Evolutionary conservation across 2,113 vertebrate genomes (phyloP), one percentile per base, ranked within the genome.

Genomic region (Rhinoptilus africanus): DNA sequence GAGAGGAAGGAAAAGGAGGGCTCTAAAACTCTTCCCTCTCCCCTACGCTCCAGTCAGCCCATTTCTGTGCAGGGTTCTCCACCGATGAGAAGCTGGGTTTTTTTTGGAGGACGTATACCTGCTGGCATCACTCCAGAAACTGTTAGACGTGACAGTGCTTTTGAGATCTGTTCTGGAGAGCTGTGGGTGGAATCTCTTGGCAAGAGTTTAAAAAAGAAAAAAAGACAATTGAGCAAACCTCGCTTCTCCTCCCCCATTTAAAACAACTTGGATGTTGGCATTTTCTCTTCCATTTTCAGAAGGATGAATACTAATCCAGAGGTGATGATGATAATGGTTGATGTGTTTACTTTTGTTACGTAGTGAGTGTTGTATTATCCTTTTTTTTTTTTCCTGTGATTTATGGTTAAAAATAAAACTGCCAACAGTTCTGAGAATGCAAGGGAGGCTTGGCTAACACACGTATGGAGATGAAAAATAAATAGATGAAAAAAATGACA

Each of bases 321-420:
- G n/a, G 53, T 84, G 47, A 34, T 62, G 77, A 23, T 92, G 54
- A 39, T 72, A 92, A 37, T 0, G 1, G 53, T 64, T 74, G 69
- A 74, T 71, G 39, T 24, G 27, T 81, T 93, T 91, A 48, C 39
- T 79, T 81, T 45, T 54, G 20, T 68, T 87, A 18, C 37, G 10
- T 19, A 59, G 32, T 41, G 13, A 88, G 23, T 71, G 51, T 92
- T 74, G 39, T 79, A 21, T 91, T 63, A 78, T 56, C 35, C 27
- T 89, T 93, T 69, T 93, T 69, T 66, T 26, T 87, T 93, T n/a
- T n/a, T n/a, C n/a, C 56, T 20, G 28, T 71, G 64, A 74, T 68
- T 94, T 91, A 78, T 57, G 53, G 43, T 93, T 85, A 57, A 91
- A 94, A 80, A 50, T 60, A 92, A 84, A 95, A 54, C 66, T 37